phyloP scores from a whole-genome alignment of 2,888 invertebrate genomes.

The Polyploca ridens region DNA sequence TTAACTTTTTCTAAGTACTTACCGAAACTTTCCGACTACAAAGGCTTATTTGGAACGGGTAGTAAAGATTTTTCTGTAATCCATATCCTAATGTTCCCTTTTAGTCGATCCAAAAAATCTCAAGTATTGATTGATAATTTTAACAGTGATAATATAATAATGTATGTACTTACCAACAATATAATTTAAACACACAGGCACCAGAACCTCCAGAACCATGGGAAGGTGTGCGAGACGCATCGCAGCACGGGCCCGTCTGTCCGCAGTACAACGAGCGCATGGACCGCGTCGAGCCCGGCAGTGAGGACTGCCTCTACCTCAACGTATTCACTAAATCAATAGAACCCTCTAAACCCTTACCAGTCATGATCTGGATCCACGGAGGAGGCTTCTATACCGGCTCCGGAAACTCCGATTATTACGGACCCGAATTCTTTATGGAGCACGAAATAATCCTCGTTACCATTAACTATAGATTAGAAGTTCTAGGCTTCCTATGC shows the following conservation, averaged over 20 bases:
- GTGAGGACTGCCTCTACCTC: slow-evolving; percentile 87
- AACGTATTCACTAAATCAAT: slow-evolving; percentile 85
- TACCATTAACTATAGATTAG: slow-evolving; percentile 78
- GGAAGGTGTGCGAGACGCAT: slow-evolving; percentile 68
- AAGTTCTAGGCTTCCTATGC: slow-evolving; percentile 77
- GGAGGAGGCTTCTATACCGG: slow-evolving; percentile 80
- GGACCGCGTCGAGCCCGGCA: slow-evolving; percentile 79
- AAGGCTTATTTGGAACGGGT: no score
- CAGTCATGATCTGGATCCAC: slow-evolving; percentile 81
- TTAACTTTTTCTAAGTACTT: no score
- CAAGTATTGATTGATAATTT: no score
- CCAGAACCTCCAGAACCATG: slow-evolving; percentile 71
- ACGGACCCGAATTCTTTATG: slow-evolving; percentile 79
- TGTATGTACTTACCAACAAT: background rate
- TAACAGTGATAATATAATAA: no score
- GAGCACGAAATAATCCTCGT: slow-evolving; percentile 70
- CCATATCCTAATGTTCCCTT: no score
- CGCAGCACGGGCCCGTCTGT: slow-evolving; percentile 71
- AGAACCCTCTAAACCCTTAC: slow-evolving; percentile 44
- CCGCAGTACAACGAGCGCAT: slow-evolving; percentile 78
- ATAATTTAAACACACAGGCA: slow-evolving; percentile 50
- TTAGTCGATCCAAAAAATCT: no score
- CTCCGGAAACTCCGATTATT: slow-evolving; percentile 76
- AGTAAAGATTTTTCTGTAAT: no score
- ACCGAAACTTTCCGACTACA: no score